A percentile compares a stretch with the other conserved stretches of the same genome.
phyloP scores from a whole-genome alignment of 2,113 vertebrate species.

The Prionailurus bengalensis region DNA sequence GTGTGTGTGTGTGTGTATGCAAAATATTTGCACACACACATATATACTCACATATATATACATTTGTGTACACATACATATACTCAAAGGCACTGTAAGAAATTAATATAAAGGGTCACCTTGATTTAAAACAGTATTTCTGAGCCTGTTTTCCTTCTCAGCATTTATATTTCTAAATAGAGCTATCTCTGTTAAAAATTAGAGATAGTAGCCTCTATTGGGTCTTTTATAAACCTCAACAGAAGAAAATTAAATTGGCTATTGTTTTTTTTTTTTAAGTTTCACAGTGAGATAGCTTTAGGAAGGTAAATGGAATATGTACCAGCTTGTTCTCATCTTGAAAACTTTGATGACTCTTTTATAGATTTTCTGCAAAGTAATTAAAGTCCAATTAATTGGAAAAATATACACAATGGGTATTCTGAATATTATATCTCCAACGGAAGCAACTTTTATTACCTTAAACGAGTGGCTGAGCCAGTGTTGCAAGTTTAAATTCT shows the following conservation, averaged over 20 bases:
- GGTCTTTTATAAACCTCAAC: conserved; percentile 70
- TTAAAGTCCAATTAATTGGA: conserved; percentile 81
- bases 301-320: conserved; percentile 54
- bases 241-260: conserved; percentile 73
- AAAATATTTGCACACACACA: too few relatives aligned
- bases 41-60: background rate
- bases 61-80: background rate
- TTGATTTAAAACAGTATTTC: conserved; percentile 49
- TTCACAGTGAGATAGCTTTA: conserved; percentile 57
- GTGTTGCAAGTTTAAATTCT: conserved; percentile 60
- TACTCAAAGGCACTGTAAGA: background rate
- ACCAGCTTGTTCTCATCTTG: conserved; percentile 54
- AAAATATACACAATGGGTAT: conserved; percentile 79
- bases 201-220: conserved; percentile 53
- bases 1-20: background rate
- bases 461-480: background rate
- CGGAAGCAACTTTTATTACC: conserved; percentile 63
- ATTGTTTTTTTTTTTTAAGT: conserved; percentile 65
- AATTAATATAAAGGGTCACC: conserved; percentile 19
- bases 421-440: conserved; percentile 54
- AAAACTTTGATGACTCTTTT: conserved; percentile 74
- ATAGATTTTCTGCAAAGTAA: conserved; percentile 80
- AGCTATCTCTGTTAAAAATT: conserved; percentile 70
- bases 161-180: conserved; percentile 67
- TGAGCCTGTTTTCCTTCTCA: background rate